These are phyloP conservation scores for Athene noctua DNA, from an alignment of 2,113 vertebrate genomes.

Conservation along the genomic window DNA sequence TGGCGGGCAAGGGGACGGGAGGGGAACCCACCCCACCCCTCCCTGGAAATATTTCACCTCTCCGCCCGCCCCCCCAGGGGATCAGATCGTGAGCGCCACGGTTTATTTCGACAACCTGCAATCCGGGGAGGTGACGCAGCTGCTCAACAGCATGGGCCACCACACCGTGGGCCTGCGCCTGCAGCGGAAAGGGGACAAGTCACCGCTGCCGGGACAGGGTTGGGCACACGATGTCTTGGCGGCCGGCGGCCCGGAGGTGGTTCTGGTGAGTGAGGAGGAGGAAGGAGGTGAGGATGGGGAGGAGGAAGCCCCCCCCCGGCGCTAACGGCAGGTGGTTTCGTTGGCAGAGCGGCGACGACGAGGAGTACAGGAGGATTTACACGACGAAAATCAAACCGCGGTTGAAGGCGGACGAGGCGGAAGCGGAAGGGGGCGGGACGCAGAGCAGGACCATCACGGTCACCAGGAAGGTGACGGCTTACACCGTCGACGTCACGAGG, in stretches of 20 bases:
- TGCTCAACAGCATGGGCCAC: slow-evolving; percentile 86
- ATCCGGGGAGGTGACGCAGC: slow-evolving; percentile 85
- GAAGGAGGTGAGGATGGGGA: too few relatives aligned
- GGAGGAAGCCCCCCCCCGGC: rapidly evolving
- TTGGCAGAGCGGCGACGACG: slow-evolving; percentile 89
- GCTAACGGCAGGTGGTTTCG: not conserved
- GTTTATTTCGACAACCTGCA: slow-evolving; percentile 95
- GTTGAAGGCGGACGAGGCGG: slow-evolving; percentile 86
- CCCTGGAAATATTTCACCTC: too few relatives aligned
- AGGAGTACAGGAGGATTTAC: slow-evolving; percentile 91
- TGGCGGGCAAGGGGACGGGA: too few relatives aligned
- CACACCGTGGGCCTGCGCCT: slow-evolving; percentile 92
- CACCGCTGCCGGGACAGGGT: slow-evolving; percentile 74
- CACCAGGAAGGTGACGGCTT: slow-evolving; percentile 90
- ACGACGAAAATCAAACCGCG: slow-evolving; percentile 94
- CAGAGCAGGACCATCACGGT: slow-evolving; percentile 94
- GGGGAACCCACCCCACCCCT: too few relatives aligned
- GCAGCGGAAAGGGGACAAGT: slow-evolving; percentile 87
- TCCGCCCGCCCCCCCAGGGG: slow-evolving; percentile 73
- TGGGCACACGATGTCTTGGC: slow-evolving; percentile 58
- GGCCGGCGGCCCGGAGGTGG: slow-evolving; percentile 81
- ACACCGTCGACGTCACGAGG: slow-evolving; percentile 87
- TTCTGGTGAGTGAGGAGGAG: slow-evolving; percentile 78
- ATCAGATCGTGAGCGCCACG: slow-evolving; percentile 93
- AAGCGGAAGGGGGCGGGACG: slow-evolving; percentile 77